Base-by-base conservation (phyloP, 1,140 invertebrate genomes). In the Apis laboriosa region DNA sequence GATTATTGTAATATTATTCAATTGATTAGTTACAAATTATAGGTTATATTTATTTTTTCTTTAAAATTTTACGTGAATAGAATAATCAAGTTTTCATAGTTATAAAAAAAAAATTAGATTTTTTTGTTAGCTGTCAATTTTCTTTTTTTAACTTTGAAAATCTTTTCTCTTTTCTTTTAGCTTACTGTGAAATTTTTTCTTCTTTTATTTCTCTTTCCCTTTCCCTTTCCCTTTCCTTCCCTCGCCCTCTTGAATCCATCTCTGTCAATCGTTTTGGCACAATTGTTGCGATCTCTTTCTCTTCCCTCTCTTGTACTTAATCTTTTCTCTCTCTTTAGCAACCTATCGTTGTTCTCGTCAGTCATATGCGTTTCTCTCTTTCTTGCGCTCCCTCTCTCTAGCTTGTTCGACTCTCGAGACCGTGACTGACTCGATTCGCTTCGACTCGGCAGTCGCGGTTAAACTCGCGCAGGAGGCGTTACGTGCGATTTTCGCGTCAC, bases 391-490 rank as follows among this genome's bases (percentile, higher is more conserved):
- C 72, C 77, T 86, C 84, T 83, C 82, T 85, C 85, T 71, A 51
- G 60, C 56, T 74, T 53, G 70, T 67, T 60, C 56, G 63, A n/a
- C 63, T 73, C 56, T 68, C 28, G 63, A 87, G 77, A 76, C 58
- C 72, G 73, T 80, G 77, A 80, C 79, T 81, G 75, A 86, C 64
- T 88, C 87, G 87, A 84, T 72, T 80, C 70, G 72, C 77, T 79
- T 84, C 86, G 72, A 63, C 84, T 70, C 89, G 88, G 86, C 89
- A 92, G 91, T 92, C 86, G 90, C 90, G 85, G 83, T 89, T 91
- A 89, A 90, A 88, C 91, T 90, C 84, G 90, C 86, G 84, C 49
- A 73, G 68, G 24, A 83, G 66, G 73, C 77, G 67, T 61, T 61
- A 75, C 77, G 80, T 67, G 70, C 34, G 43, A 56, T 66, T 63